These are phyloP conservation scores for Acronicta psi DNA, from an alignment of 2,888 invertebrate species.

Conservation along the genomic window DNA sequence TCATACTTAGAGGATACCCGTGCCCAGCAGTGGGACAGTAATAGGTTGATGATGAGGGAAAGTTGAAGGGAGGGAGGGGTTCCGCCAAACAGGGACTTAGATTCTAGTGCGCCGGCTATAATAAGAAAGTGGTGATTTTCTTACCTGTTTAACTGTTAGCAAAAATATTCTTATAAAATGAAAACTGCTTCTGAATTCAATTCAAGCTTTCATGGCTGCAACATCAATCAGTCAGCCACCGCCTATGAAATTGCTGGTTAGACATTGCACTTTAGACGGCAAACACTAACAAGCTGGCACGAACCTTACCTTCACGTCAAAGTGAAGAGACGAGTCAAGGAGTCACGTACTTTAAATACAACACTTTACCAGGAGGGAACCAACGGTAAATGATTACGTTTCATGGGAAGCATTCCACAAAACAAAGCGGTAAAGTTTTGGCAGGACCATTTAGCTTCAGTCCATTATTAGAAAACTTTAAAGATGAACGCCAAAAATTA, in stretches of 20 bases:
- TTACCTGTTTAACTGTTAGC: no score
- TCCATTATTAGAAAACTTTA: conserved; percentile 71
- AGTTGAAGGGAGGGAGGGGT: no score
- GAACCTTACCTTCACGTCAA: conserved; percentile 42
- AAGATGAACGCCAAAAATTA: conserved; percentile 63
- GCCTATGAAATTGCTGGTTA: conserved; percentile 27
- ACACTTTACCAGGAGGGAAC: conserved; percentile 21
- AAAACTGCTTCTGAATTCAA: conserved; percentile 9
- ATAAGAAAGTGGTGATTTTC: no score
- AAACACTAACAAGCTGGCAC: conserved; percentile 46
- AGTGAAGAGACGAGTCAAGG: conserved; percentile 24
- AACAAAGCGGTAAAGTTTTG: conserved; percentile 61
- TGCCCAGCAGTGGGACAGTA: no score
- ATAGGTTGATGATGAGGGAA: no score
- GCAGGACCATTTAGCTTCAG: conserved; percentile 55
- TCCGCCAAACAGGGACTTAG: no score
- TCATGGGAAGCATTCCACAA: conserved; percentile 46
- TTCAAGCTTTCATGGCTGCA: conserved; percentile 9
- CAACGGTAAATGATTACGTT: conserved; percentile 53
- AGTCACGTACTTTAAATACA: conserved; percentile 27
- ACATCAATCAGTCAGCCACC: conserved; percentile 37
- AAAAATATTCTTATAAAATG: not conserved
- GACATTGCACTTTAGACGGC: conserved; percentile 21
- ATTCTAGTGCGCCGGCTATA: no score
- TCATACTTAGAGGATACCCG: no score